phyloP scores from a whole-genome alignment of 1,140 invertebrate genomes.

The Drosophila truncata region DNA sequence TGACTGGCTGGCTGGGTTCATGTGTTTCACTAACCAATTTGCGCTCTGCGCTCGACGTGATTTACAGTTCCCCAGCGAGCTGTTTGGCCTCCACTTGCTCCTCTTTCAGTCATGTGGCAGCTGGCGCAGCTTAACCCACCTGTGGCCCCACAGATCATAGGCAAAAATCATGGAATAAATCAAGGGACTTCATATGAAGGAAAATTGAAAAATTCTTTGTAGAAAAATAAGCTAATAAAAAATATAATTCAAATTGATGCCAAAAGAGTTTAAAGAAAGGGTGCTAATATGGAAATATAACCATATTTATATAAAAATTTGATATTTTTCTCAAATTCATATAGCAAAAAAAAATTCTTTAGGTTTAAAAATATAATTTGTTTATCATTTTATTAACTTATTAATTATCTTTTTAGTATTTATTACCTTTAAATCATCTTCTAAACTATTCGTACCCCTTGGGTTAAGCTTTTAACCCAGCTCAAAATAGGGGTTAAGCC shows the following conservation, averaged over 20 bases:
- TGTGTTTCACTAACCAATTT: constrained; percentile 78
- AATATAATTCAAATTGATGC: not conserved
- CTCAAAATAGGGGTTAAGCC: constrained; percentile 5
- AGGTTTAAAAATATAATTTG: not conserved
- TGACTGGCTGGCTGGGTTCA: constrained; percentile 43
- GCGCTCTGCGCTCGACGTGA: constrained; percentile 77
- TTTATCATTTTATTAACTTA: not conserved
- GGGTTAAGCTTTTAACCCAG: constrained; percentile 19
- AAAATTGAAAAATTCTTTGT: not conserved
- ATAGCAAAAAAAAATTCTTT: too few species aligned
- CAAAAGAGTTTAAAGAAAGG: not conserved
- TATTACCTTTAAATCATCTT: not conserved
- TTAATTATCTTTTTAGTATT: not conserved
- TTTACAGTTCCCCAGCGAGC: constrained; percentile 79
- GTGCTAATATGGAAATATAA: not conserved
- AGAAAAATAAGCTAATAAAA: not conserved
- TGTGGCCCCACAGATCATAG: constrained; percentile 17
- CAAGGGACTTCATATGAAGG: not conserved
- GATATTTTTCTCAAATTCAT: not conserved
- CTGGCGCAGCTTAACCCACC: constrained; percentile 25
- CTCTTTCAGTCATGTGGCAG: constrained; percentile 21
- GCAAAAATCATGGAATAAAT: constrained; percentile 4
- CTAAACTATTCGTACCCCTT: too few species aligned
- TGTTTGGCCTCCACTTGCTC: constrained; percentile 42
- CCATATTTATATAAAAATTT: too few species aligned